phyloP scores from a whole-genome alignment of 2,797 vertebrate species.

The Rousettus madagascariensis region DNA sequence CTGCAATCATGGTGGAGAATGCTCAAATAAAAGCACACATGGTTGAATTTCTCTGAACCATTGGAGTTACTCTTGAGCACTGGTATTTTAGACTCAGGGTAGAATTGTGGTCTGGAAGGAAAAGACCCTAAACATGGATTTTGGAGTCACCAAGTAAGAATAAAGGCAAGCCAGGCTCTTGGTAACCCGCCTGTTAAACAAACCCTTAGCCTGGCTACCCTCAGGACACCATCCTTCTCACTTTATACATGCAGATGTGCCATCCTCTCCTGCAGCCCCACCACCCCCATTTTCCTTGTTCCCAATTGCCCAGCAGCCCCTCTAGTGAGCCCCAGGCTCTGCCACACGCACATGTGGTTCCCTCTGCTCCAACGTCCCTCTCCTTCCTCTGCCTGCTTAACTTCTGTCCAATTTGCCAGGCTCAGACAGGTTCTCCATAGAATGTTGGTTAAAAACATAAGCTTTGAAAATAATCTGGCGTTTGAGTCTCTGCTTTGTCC shows the following conservation, averaged over 20 bases:
- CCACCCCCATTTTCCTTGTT: accelerated
- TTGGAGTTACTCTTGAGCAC: not conserved
- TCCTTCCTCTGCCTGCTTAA: not conserved
- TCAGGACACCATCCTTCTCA: not conserved
- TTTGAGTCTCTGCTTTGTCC: not conserved
- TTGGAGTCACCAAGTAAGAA: not conserved
- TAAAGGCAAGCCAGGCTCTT: not conserved
- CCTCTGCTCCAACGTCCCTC: not conserved
- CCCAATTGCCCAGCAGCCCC: not conserved
- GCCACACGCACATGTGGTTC: accelerated
- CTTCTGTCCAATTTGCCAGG: not conserved
- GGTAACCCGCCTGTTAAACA: not conserved
- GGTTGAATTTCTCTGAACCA: not conserved
- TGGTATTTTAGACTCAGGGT: not conserved
- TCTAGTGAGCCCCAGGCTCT: not conserved
- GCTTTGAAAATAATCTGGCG: not conserved
- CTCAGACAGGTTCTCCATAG: not conserved
- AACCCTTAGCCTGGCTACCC: not conserved
- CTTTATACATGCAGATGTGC: accelerated
- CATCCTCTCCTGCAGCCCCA: not conserved
- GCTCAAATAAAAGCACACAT: not conserved
- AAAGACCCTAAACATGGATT: not conserved
- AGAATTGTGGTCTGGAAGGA: not conserved
- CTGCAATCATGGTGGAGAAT: not conserved
- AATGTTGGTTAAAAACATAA: not conserved